Evolutionary conservation across 1,140 invertebrate species (phyloP), one percentile per base, ranked within the genome.

Genomic region (Epicauta chinensis): DNA sequence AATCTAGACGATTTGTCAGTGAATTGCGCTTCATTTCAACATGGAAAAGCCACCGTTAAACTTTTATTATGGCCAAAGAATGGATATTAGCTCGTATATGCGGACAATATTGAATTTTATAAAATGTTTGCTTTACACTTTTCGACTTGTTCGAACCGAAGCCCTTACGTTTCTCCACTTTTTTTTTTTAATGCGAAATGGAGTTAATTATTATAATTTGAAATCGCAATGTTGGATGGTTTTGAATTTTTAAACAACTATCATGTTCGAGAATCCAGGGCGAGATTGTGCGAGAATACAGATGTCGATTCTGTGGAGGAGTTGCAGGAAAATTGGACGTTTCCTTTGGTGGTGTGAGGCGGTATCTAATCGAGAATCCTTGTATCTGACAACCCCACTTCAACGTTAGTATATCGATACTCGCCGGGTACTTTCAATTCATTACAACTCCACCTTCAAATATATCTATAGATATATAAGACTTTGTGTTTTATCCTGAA

Each of bases 311-410:
- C 4, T 23, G 23, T 32, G 34, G 45, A 23, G 45, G 32, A 16
- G 42, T 31, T 44, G 23, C 16, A 13, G 17, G 29, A 32, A 46
- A 38, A 47, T 34, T 37, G 42, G 45, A 31, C 45, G 45, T 23
- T 47, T 47, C 16, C 23, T 23, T 5, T 3, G 23, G 23, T 23
- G 23, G 23, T 23, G 12, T 17, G 40, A 41, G 39, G 35, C 32
- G 32, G 37, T 52, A 54, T 53, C 59, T 62, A 62, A 62, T 62
- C 58, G 60, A 62, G 58, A 62, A 62, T 62, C 44, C 60, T 55
- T 62, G 60, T 62, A 60, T 56, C 53, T 55, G 60, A 51, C 55
- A 56, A 62, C 50, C 55, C 58, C 47, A 55, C 51, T 58, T 57
- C 56, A 45, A 42, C 53, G 48, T 53, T 50, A 56, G 55, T 60